These are phyloP conservation scores for Epizoanthus rinbou DNA, from an alignment of 92 coral and sea anemone species.

Conservation along the genomic window DNA sequence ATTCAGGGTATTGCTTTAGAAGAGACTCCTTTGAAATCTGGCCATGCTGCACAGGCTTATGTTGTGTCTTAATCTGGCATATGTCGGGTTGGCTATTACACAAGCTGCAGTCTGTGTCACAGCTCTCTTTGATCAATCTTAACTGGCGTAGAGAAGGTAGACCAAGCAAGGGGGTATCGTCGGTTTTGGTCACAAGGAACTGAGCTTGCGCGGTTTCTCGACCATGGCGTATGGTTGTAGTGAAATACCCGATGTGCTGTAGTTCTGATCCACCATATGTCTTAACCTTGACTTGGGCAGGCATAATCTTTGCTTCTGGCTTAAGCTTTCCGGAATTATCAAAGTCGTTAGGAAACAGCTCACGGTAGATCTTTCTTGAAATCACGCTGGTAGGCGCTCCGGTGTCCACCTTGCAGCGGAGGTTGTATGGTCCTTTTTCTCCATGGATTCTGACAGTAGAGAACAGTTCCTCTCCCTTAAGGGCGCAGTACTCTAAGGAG, in stretches of 20 bases:
- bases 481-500: constrained; percentile 40
- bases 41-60: constrained; percentile 41
- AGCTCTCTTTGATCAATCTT: constrained; percentile 40
- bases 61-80: constrained; percentile 40
- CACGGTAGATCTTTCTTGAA: constrained; percentile 32
- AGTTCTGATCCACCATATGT: constrained; percentile 38
- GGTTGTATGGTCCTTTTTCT: constrained; percentile 24
- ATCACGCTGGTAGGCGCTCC: constrained; percentile 47
- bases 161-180: constrained; percentile 42
- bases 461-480: constrained; percentile 39
- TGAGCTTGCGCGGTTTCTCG: constrained; percentile 40
- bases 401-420: constrained; percentile 46
- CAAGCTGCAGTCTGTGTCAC: constrained; percentile 41
- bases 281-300: constrained; percentile 39
- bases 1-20: constrained; percentile 37
- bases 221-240: constrained; percentile 41
- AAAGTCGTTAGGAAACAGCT: constrained; percentile 35
- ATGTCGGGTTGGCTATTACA: constrained; percentile 39
- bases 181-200: constrained; percentile 39
- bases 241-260: constrained; percentile 40
- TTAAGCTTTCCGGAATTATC: constrained; percentile 38
- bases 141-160: constrained; percentile 41
- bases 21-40: constrained; percentile 38
- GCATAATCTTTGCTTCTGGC: constrained; percentile 39
- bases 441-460: constrained; percentile 34